Base-by-base conservation (phyloP, 35 echinoderm and acorn worm species). In the Strongylocentrotus purpuratus region DNA sequence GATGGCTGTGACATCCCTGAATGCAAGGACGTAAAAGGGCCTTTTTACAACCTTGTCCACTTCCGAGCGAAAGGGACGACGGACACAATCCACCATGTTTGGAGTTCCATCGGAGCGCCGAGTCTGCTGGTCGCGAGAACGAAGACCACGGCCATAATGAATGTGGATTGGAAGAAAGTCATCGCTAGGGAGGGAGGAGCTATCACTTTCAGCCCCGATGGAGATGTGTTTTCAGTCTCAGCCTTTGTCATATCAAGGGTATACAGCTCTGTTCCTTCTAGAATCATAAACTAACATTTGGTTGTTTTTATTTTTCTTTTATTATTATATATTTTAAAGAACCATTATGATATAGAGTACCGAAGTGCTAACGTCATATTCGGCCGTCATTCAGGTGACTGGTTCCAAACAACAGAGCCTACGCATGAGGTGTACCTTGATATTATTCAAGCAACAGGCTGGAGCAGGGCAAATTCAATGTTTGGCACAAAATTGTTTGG, bases 161-260 rank as follows among this genome's bases (percentile, higher is more conserved):
- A 88, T 7, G 94, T 97, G 7, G 61, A 97, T 85, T 97, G 97
- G 97, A 58, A 31, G 33, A 95, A 94, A 18, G 50, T 95, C n/a
- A 32, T 97, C 0, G 70, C 9, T 31, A 22, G 71, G 25, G 47
- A 94, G 70, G 78, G 45, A 31, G 78, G 35, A 33, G 89, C 90
- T 14, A 95, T 95, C 60, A 33, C 70, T 33, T 96, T 97, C 50
- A 28, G 35, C 13, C 95, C 95, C 2, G 33, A 58, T 31, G 35
- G 61, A 14, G 58, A 94, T 70, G 95, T 96, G 45, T 47, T 87
- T 28, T 96, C 95, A 50, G 32, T 95, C n/a, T 88, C 90, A 31
- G 95, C 97, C 35, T 47, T 97, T 32, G 46, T 97, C 59, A 48
- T 97, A 60, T 86, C 95, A 47, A 97, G 91, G 95, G 97, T 97